Evolutionary conservation across 2,888 invertebrate species (phyloP), one percentile per base, ranked within the genome.

Genomic region (Phyllotreta striolata): DNA sequence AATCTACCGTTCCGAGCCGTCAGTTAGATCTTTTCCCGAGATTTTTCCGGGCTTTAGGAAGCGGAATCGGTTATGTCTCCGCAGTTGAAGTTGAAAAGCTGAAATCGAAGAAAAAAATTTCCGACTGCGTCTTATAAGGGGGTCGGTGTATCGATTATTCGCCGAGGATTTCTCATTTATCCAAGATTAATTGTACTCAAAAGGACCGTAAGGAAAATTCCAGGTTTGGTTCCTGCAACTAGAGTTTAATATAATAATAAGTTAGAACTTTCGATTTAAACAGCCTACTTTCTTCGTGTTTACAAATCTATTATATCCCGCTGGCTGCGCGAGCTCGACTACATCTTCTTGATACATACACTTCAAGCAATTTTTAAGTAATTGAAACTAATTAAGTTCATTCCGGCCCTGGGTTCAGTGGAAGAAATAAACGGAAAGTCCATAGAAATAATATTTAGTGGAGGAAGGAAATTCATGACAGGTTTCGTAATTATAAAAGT

Each of bases 401-500:
- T n/a, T n/a, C n/a, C 35, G 7, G 8, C 10, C 55, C 34, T 55
- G 24, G 6, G 3, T 13, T 7, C 5, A 34, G 8, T 55, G 35
- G 38, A 8, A 9, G 37, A 24, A 13, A 43, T 37, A 37, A 35
- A 44, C 35, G 43, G 13, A 12, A 56, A 44, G 6, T 12, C 56
- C 37, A 56, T 13, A 34, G 14, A 59, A 60, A 41, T 37, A 54
- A 54, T 61, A 61, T 61, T 61, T 54, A 61, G 43, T 54, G 46
- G 12, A 54, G 37, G 37, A 61, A 54, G 46, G 37, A 61, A 54
- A 54, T 54, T 43, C 60, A 47, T 46, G 60, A 54, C 60, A 61
- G 59, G 46, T 61, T 4, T 61, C 60, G 54, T 61, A 61, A 61
- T 61, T 61, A 61, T 61, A 61, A 61, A 52, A 44, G 54, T 39